A percentile compares a stretch with the other conserved stretches of the same genome.
phyloP scores from a whole-genome alignment of 2,797 vertebrate species.

The Micropoecilia bifurca region DNA sequence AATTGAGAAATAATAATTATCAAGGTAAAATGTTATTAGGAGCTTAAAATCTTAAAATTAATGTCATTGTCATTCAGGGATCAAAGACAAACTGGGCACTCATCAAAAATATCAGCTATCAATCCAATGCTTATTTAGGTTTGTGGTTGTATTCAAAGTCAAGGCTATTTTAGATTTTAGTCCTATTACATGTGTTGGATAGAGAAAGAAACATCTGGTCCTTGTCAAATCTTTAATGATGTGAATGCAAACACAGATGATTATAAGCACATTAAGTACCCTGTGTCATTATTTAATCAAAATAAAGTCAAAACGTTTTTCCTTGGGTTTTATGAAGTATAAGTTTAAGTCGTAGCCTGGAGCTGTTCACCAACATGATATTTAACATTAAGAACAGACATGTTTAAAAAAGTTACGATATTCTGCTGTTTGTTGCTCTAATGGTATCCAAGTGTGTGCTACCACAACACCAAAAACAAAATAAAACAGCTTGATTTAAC shows the following conservation, averaged over 20 bases:
- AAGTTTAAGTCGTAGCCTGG: neutral
- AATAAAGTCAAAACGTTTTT: neutral
- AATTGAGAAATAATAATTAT: neutral
- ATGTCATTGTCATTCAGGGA: neutral
- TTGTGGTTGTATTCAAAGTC: neutral
- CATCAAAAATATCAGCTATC: neutral
- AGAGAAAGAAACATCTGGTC: neutral
- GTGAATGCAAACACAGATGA: neutral
- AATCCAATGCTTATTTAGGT: neutral
- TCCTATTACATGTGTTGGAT: neutral
- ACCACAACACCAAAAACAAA: neutral
- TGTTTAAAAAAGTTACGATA: neutral
- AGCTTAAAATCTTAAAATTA: neutral
- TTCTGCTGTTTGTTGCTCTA: neutral
- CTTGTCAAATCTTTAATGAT: neutral
- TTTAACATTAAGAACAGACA: neutral
- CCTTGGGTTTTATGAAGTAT: neutral
- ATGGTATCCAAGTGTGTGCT: neutral
- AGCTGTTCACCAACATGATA: neutral
- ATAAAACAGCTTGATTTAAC: neutral
- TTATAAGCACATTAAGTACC: neutral
- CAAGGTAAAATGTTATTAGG: neutral
- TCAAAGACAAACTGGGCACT: conserved; percentile 10
- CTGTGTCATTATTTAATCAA: neutral
- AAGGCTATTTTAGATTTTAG: neutral